Percentiles rank a stretch among this genome's conserved stretches.
phyloP scores from a whole-genome alignment of 2,888 invertebrate species.

The Heliconius ismenius region DNA sequence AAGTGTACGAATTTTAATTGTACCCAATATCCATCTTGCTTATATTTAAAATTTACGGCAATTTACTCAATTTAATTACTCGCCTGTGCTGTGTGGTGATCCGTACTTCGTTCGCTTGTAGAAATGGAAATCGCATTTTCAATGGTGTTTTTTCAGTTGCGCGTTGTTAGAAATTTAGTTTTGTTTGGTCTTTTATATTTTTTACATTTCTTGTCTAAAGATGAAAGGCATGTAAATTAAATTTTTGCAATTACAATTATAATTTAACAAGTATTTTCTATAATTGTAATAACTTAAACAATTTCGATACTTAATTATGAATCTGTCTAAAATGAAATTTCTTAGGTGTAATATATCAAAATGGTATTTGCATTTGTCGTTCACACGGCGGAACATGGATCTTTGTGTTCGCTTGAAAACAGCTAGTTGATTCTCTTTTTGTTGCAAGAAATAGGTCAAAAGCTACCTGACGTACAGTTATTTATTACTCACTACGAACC shows the following conservation, averaged over 20 bases:
- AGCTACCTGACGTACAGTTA: constrained; percentile 38
- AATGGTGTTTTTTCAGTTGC: not conserved
- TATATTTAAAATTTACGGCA: constrained; percentile 24
- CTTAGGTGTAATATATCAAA: constrained; percentile 32
- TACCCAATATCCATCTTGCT: constrained; percentile 29
- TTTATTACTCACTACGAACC: constrained; percentile 39
- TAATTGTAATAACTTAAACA: constrained; percentile 3
- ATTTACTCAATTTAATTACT: constrained; percentile 28
- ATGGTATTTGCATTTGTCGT: constrained; percentile 40
- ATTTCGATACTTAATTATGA: constrained; percentile 32
- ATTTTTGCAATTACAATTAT: too few species aligned
- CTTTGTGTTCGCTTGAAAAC: constrained; percentile 32
- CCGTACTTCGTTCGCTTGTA: not conserved
- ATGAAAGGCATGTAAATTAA: not conserved
- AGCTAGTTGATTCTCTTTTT: constrained; percentile 36
- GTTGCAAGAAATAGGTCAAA: constrained; percentile 42
- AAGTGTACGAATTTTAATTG: constrained; percentile 37
- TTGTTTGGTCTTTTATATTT: not conserved
- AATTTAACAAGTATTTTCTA: too few species aligned
- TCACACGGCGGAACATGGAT: constrained; percentile 33
- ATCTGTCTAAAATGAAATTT: constrained; percentile 23
- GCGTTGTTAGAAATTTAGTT: not conserved
- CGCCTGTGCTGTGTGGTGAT: constrained; percentile 1
- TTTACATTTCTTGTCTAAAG: not conserved
- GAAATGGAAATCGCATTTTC: constrained; percentile 15